A percentile compares a stretch with the other conserved stretches of the same genome.
Conservation (phyloP, 2,797 vertebrate genomes). For the Sebastiscus albofasciatus region DNA sequence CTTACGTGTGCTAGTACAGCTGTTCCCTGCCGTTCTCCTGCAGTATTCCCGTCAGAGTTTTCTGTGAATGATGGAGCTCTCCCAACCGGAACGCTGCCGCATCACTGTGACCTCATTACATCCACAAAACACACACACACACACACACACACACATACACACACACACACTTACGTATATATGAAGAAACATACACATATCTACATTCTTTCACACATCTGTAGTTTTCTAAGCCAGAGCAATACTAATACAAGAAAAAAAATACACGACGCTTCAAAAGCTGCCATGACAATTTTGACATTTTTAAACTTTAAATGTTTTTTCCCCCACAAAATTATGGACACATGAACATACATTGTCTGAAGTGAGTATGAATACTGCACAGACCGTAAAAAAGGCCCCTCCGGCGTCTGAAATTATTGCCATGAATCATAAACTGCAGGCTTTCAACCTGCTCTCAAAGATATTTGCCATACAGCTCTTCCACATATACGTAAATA, state of each 20-base stretch:
- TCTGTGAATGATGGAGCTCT: conserved; percentile 64
- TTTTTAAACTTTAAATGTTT: background rate
- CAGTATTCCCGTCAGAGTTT: conserved; percentile 65
- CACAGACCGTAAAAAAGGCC: background rate
- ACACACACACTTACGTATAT: background rate
- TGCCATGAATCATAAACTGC: conserved; percentile 15
- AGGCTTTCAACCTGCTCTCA: background rate
- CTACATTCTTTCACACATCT: background rate
- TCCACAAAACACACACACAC: conserved; percentile 10
- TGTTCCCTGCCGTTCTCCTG: conserved; percentile 47
- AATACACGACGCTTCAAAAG: background rate
- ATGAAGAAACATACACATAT: background rate
- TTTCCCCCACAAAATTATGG: rapidly evolving
- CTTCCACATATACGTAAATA: conserved; percentile 12
- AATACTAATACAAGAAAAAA: background rate
- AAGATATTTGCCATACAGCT: conserved; percentile 2
- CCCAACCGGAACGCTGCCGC: conserved; percentile 52
- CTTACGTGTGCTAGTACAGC: conserved; percentile 39
- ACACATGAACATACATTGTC: background rate
- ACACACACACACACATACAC: background rate
- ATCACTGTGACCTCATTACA: conserved; percentile 74
- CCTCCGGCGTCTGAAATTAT: conserved; percentile 9
- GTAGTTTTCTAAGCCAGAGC: background rate
- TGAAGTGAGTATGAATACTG: background rate
- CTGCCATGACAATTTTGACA: background rate